phyloP scores from a whole-genome alignment of 2,888 invertebrate genomes.

The Rhagonycha lutea region DNA sequence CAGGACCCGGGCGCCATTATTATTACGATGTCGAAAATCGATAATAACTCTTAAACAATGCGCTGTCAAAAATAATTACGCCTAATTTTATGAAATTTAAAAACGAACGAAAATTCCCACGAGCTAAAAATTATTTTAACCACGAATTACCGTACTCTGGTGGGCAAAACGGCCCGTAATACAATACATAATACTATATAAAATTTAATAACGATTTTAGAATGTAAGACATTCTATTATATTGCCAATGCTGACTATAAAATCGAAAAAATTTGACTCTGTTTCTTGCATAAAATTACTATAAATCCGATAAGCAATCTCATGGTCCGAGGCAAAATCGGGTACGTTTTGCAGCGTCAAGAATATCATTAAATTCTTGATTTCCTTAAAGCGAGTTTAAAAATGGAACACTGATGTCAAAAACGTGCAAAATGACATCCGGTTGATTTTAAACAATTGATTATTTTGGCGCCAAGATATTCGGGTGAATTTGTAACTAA shows the following conservation, averaged over 20 bases:
- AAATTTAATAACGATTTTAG: slow-evolving; percentile 9
- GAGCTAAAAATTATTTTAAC: slow-evolving; percentile 18
- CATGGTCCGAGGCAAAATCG: slow-evolving; percentile 2
- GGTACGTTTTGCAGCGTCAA: background rate
- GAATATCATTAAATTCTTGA: slow-evolving; percentile 10
- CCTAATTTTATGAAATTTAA: slow-evolving; percentile 20
- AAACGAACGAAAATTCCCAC: slow-evolving; percentile 6
- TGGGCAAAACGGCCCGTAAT: slow-evolving; percentile 4
- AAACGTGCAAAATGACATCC: too few species aligned
- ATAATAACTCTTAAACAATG: slow-evolving; percentile 27
- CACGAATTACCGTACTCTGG: slow-evolving; percentile 16
- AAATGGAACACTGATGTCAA: background rate
- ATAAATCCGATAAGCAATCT: slow-evolving; percentile 25
- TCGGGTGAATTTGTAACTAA: too few species aligned
- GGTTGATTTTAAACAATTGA: too few species aligned
- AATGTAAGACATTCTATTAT: slow-evolving; percentile 3
- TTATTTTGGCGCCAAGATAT: too few species aligned
- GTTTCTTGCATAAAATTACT: slow-evolving; percentile 20
- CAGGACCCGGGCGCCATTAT: background rate
- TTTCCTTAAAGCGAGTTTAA: slow-evolving; percentile 5
- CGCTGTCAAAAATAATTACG: slow-evolving; percentile 28
- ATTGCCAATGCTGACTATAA: background rate
- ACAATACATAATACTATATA: slow-evolving; percentile 3
- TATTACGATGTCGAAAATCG: slow-evolving; percentile 17
- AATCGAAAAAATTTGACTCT: slow-evolving; percentile 8